Evolutionary conservation across 1,140 invertebrate species (phyloP), one percentile per base, ranked within the genome.

Genomic region (Caenorhabditis latens): DNA sequence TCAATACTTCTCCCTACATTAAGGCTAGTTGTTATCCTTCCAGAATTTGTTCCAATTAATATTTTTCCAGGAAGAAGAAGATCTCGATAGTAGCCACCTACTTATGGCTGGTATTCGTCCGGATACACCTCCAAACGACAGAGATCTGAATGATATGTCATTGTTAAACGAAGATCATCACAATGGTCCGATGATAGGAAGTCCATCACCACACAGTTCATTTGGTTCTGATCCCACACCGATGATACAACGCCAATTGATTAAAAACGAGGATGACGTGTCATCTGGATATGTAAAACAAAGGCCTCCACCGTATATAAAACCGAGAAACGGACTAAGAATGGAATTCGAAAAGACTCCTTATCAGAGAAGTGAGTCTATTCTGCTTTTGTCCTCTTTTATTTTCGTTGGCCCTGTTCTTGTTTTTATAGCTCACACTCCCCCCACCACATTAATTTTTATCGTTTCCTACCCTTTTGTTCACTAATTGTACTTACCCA

Each of bases 131-230:
- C 9, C 46, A 24, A 79, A 79, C 3, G 21, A 43, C 9, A 14
- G 46, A 42, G 75, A 84, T 24, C 83, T 40, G 4, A 48, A 21
- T 48, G 43, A 43, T 32, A 88, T 61, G 67, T 85, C 46, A 11
- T 19, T 57, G 40, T 79, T 46, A 9, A 83, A 14, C 50, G 75
- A 40, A 8, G 40, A 75, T 43, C 40, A 63, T 79, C 71, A 71
- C 40, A 53, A 53, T 24, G 50, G 11, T 83, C 63, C 32, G 4
- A 53, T 65, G 11, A 67, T 50, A 16, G 5, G 32, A 42, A 46
- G 65, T 58, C 84, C 87, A 32, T 85, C 87, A 11, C 87, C 83
- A 19, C 87, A 85, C 7, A 79, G 43, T 50, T 85, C 86, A 19
- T 79, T 65, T 53, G 87, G 75, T 53, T 65, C 87, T 21, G 71